These are phyloP conservation scores for Urosaurus nigricauda DNA, from an alignment of 2,797 vertebrate genomes.

Conservation along the genomic window DNA sequence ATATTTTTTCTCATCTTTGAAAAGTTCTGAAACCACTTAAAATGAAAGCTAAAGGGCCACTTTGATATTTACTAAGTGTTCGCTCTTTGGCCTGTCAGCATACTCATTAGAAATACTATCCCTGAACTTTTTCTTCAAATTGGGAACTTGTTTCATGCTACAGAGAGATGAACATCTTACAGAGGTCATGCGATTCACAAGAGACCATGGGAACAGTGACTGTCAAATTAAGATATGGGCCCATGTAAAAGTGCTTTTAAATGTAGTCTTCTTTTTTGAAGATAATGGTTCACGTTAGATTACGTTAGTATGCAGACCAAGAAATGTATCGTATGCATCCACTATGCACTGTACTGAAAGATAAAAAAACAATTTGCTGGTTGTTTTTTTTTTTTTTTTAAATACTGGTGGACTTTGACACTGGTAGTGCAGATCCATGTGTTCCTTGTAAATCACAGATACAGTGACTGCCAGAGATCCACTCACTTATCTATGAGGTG, in stretches of 20 bases:
- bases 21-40: slow-evolving; percentile 65
- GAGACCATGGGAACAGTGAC: slow-evolving; percentile 58
- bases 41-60: slow-evolving; percentile 71
- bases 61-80: slow-evolving; percentile 76
- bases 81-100: slow-evolving; percentile 75
- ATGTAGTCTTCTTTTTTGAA: slow-evolving; percentile 70
- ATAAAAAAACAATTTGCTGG: slow-evolving; percentile 83
- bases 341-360: slow-evolving; percentile 78
- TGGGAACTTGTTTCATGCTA: slow-evolving; percentile 56
- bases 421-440: slow-evolving; percentile 71
- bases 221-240: slow-evolving; percentile 75
- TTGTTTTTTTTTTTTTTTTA: slow-evolving; percentile 73
- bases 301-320: slow-evolving; percentile 77
- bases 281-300: slow-evolving; percentile 80
- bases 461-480: slow-evolving; percentile 80
- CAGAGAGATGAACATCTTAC: slow-evolving; percentile 56
- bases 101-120: slow-evolving; percentile 63
- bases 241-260: slow-evolving; percentile 62
- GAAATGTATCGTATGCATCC: slow-evolving; percentile 73
- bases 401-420: slow-evolving; percentile 80
- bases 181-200: slow-evolving; percentile 46
- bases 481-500: slow-evolving; percentile 76
- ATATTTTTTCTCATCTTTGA: slow-evolving; percentile 52
- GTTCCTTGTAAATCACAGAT: slow-evolving; percentile 81
- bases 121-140: slow-evolving; percentile 38